These are phyloP conservation scores for Campoplex nolae DNA, from an alignment of 2,888 invertebrate species.

Conservation along the genomic window DNA sequence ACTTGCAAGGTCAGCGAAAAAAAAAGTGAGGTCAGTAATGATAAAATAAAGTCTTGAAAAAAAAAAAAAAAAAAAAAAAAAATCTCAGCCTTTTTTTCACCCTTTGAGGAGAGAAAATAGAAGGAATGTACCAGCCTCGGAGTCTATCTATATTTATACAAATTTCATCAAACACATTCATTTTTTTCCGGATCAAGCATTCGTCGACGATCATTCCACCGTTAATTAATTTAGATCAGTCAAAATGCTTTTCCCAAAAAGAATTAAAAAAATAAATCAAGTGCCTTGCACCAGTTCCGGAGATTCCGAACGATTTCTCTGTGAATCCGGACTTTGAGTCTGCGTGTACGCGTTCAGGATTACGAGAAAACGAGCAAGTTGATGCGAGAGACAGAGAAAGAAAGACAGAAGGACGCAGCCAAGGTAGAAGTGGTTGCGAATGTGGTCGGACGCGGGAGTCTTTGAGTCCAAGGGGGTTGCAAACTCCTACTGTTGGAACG, in stretches of 20 bases:
- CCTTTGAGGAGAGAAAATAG: neutral
- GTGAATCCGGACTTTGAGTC: slow-evolving; percentile 77
- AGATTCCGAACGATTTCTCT: slow-evolving; percentile 50
- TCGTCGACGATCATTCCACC: neutral
- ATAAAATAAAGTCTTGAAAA: slow-evolving; percentile 31
- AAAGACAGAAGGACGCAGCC: slow-evolving; percentile 38
- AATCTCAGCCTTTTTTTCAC: slow-evolving; percentile 19
- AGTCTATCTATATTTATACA: too few relatives aligned
- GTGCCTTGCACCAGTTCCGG: slow-evolving; percentile 29
- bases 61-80: neutral
- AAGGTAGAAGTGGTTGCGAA: slow-evolving; percentile 63
- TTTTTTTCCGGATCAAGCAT: neutral
- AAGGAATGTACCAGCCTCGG: neutral
- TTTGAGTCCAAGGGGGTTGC: slow-evolving; percentile 61
- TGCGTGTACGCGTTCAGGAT: slow-evolving; percentile 82
- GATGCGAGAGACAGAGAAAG: slow-evolving; percentile 69
- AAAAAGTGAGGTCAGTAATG: slow-evolving; percentile 55
- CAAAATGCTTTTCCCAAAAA: slow-evolving; percentile 1
- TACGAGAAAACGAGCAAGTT: slow-evolving; percentile 73
- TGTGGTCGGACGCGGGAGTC: slow-evolving; percentile 56
- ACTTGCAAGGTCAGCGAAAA: slow-evolving; percentile 63
- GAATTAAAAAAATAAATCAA: slow-evolving; percentile 11
- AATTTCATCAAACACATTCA: too few relatives aligned
- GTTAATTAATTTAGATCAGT: neutral
- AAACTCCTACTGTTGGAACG: slow-evolving; percentile 76